phyloP scores from a whole-genome alignment of 1,140 invertebrate genomes.

The Sminthurides bifidus region DNA sequence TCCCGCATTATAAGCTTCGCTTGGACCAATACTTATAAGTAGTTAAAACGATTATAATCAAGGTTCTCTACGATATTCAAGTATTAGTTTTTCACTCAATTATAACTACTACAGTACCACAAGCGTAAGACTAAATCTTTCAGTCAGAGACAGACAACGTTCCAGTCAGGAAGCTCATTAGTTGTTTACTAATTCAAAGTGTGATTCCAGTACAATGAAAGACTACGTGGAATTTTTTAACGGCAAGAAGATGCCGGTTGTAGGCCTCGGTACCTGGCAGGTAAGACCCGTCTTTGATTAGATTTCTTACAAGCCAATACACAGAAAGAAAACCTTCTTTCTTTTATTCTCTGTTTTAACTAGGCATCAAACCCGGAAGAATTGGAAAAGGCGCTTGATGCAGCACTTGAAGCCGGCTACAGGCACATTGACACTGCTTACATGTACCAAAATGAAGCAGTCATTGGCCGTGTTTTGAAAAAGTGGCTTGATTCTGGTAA shows the following conservation, averaged over 20 bases:
- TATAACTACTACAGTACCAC: too few relatives aligned
- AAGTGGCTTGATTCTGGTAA: conserved; percentile 34
- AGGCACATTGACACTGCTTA: conserved; percentile 15
- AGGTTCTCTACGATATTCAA: too few relatives aligned
- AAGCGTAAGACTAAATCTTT: too few relatives aligned
- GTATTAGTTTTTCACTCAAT: too few relatives aligned
- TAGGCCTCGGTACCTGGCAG: conserved; percentile 21
- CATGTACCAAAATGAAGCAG: conserved; percentile 5
- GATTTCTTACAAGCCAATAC: neutral
- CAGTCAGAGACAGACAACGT: too few relatives aligned
- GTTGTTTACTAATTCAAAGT: too few relatives aligned
- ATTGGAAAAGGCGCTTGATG: conserved; percentile 32
- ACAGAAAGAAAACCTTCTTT: neutral
- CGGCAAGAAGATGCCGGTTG: conserved; percentile 26
- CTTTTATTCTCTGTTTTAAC: neutral
- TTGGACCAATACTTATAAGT: too few relatives aligned
- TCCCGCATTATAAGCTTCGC: too few relatives aligned
- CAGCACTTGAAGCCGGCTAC: conserved; percentile 36
- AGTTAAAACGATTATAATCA: too few relatives aligned
- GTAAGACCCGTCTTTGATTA: neutral
- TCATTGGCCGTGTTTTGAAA: conserved; percentile 35
- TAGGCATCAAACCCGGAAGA: conserved; percentile 30
- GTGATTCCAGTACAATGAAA: conserved; percentile 9
- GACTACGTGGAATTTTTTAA: conserved; percentile 25
- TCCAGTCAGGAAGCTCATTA: too few relatives aligned